Evolutionary conservation across 37 sponge, comb jelly and placozoan genomes (phyloP), one percentile per base, ranked within the genome.

Genomic region (Mnemiopsis leidyi): DNA sequence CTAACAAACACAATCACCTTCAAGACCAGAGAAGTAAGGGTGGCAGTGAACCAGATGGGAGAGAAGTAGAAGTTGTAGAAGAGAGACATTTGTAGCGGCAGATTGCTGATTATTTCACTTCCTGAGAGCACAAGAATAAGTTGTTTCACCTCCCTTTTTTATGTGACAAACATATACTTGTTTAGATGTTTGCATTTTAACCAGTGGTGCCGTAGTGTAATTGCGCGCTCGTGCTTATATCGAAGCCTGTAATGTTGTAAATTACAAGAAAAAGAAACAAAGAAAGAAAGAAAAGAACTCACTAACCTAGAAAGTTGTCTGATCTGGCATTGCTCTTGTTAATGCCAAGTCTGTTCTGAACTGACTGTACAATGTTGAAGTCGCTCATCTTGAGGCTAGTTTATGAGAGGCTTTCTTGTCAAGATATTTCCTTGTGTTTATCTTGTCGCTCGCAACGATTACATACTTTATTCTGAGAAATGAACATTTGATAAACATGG

Each of bases 41-140:
- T 23, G 24, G 61, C 90, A 40, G 90, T 85, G 90, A 85, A 85
- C 90, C 90, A 85, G 35, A 85, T 7, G 5, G 28, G 61, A 2
- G 90, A 38, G 61, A 85, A 85, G 90, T 40, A 85, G 90, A 85
- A 38, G 30, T 85, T 85, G 48, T 85, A 85, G 24, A 85, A 85
- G 24, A 85, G 61, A 13, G 61, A 3, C 7, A 85, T 85, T 40
- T 85, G 90, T 18, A 85, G 61, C 3, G 90, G 90, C 90, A 85
- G 61, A 26, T 61, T 85, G 25, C 36, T 85, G 23, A 33, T 85
- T 85, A 85, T 85, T 25, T 85, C 90, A 39, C 90, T 85, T 1
- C 90, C 90, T 85, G 90, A 13, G 29, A 39, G 61, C 23, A 71
- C 30, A n/a, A n/a, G n/a, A n/a, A n/a, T n/a, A n/a, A n/a, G n/a